These are phyloP conservation scores for Noctilio leporinus DNA, from an alignment of 2,113 vertebrate genomes.

Conservation along the genomic window DNA sequence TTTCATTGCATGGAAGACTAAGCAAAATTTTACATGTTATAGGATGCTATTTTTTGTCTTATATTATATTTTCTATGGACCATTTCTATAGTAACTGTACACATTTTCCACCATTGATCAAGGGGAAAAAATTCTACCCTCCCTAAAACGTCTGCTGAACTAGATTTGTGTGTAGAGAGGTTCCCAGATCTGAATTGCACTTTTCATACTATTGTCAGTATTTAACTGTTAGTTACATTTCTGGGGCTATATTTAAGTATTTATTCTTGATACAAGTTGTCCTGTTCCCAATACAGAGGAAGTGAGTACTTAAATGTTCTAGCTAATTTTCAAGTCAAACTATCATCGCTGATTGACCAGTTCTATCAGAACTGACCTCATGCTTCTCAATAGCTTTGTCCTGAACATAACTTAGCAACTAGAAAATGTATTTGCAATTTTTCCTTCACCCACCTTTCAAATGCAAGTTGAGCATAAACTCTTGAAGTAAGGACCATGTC, in stretches of 20 bases:
- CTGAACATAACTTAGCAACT: background rate
- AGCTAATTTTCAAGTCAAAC: constrained; percentile 57
- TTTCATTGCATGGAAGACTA: background rate
- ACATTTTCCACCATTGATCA: background rate
- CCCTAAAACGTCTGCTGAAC: constrained; percentile 53
- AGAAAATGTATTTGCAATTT: background rate
- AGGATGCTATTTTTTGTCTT: background rate
- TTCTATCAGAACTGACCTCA: constrained; percentile 18
- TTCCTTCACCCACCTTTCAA: background rate
- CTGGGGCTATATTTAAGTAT: constrained; percentile 66
- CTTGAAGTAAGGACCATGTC: background rate
- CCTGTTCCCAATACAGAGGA: constrained; percentile 55
- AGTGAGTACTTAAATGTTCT: constrained; percentile 62
- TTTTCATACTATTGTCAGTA: constrained; percentile 63
- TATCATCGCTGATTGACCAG: background rate
- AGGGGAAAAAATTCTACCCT: constrained; percentile 6
- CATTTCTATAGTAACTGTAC: background rate
- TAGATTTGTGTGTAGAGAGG: constrained; percentile 59
- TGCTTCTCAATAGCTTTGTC: background rate
- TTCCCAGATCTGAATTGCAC: constrained; percentile 65
- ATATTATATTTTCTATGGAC: background rate
- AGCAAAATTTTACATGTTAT: background rate
- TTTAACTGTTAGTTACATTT: constrained; percentile 71
- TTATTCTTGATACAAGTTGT: constrained; percentile 68
- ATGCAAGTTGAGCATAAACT: background rate